Conservation (phyloP, 2,797 vertebrate genomes). For the Selene dorsalis region DNA sequence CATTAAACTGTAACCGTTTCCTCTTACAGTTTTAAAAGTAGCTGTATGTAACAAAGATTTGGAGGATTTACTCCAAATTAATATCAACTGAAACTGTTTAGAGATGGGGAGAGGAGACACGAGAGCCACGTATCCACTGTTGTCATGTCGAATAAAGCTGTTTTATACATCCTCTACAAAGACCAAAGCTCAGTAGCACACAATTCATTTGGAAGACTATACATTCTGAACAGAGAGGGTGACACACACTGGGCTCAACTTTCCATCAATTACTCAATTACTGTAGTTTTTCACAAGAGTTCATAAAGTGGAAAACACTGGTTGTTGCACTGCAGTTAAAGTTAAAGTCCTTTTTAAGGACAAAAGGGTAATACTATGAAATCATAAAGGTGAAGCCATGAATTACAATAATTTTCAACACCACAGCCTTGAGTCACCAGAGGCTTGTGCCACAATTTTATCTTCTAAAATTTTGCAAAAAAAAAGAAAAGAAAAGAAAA, state of each 20-base stretch:
- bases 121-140: neutral
- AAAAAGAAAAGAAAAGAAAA: neutral
- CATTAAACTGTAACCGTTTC: neutral
- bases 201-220: constrained; percentile 57
- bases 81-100: neutral
- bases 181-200: neutral
- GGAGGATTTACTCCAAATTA: constrained; percentile 9
- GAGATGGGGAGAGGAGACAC: neutral
- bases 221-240: constrained; percentile 5
- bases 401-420: neutral
- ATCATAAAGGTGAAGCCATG: neutral
- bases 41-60: neutral
- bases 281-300: neutral
- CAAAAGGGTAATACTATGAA: neutral
- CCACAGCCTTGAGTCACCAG: too few relatives aligned
- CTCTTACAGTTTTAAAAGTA: neutral
- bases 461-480: neutral
- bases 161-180: neutral
- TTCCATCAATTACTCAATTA: neutral
- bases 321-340: neutral
- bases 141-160: neutral
- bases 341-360: neutral
- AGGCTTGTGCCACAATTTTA: neutral
- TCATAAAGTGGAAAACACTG: constrained; percentile 6
- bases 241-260: neutral